Base-by-base conservation (phyloP, 2,113 vertebrate species). In the Chlorodrepanis virens region DNA sequence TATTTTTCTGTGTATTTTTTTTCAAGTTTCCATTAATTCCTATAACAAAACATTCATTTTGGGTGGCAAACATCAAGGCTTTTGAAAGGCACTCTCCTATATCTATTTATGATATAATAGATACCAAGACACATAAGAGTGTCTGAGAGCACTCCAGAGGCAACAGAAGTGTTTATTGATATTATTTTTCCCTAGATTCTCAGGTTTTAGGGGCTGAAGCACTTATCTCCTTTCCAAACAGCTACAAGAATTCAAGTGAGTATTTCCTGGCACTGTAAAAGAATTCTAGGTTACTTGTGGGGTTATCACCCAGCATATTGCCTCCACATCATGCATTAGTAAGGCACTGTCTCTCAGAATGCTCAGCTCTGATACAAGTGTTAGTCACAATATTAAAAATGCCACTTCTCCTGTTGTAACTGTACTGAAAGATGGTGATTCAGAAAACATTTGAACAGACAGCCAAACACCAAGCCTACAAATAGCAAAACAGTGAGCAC, bases 401-500 rank as follows among this genome's bases (percentile, higher is more conserved):
- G 24, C 9, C 40, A 25, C 28, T 45, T 93, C 81, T 95, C 77
- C 92, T 83, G 20, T 39, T 92, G 59, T 21, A 89, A 71, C 77
- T 89, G 40, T 40, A 70, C 69, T 64, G 78, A 93, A 96, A 93
- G 56, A 76, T 47, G 14, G 35, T 40, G 53, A 80, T 45, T 50
- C 64, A 56, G 83, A 87, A 91, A 93, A 89, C 59, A 67, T 45
- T 60, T 63, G 54, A 91, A 87, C 9, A 94, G 69, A 27, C 40
- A 96, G 92, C 57, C 89, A 94, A 95, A 95, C 81, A 94, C 37
- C n/a, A 57, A 71, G 70, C 39, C 40, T 50, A 50, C 9, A 60
- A 90, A 64, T 6, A 90, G 33, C 29, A 78, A 81, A 92, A 53
- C 5, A 50, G 52, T 35, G 3, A 44, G 63, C 17, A 65, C 11